Base-by-base conservation (phyloP, 2,797 vertebrate species). In the Chanos chanos region DNA sequence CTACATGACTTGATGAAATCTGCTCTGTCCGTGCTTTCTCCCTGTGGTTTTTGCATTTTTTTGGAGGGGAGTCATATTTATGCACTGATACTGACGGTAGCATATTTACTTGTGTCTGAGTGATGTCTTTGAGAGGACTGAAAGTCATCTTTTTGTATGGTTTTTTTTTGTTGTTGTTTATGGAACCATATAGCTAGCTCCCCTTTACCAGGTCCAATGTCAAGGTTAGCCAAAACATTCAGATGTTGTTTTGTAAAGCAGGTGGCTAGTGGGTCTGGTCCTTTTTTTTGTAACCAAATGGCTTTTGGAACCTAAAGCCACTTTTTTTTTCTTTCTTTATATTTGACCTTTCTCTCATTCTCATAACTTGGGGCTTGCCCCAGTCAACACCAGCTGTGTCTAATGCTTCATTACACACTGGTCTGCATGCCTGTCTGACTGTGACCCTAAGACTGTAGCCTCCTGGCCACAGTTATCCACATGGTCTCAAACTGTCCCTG, bases 381-480 rank as follows among this genome's bases (percentile, higher is more conserved):
- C 68, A 75, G 78, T 74, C 68, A 75, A 68, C 78, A 86, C 84
- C 88, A 88, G 87, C 85, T 91, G 87, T 81, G 82, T 78, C 72
- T 65, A 75, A 85, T 75, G 89, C 83, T 87, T 89, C 87, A 90
- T 89, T 91, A 88, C 77, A 73, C 81, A 74, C 43, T 75, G 79
- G 82, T 77, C 84, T 83, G 51, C 45, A 79, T 84, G 85, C 83
- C 48, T 73, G 77, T 74, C 68, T 77, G 75, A 61, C 63, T 33
- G 18, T 81, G 83, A 87, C 87, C 85, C 83, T 77, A 76, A 77
- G 86, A 82, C 74, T 82, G 78, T 75, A 77, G 66, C 74, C 83
- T 82, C 69, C 52, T 41, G 66, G 52, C 39, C 22, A 56, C 37
- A 40, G 45, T 52, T 36, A 60, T 18, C 18, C 49, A 33, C 33